Evolutionary conservation across 2,797 vertebrate species (phyloP).

Genomic region (Acrossocheilus fasciatus): DNA sequence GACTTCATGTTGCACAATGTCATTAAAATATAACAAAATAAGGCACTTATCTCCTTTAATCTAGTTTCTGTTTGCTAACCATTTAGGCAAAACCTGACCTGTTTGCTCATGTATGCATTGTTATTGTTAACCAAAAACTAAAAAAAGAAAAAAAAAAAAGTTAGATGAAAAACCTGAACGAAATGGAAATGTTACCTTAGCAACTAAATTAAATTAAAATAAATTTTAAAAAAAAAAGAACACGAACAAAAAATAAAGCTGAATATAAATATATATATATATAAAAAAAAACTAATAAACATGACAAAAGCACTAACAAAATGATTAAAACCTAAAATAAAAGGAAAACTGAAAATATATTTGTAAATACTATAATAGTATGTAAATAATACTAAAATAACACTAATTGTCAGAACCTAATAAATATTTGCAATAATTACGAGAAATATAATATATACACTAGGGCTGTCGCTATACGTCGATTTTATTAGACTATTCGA

Average conservation of each 20-base stretch:
- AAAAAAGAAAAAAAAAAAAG: not conserved
- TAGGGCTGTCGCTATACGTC: too few species aligned
- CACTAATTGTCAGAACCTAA: not conserved
- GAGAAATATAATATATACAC: too few species aligned
- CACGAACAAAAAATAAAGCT: not conserved
- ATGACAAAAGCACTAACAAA: not conserved
- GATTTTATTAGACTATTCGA: too few species aligned
- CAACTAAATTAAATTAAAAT: not conserved
- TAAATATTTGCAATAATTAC: too few species aligned
- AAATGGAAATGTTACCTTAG: not conserved
- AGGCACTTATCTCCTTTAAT: slow-evolving; percentile 16
- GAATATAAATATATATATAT: too few species aligned
- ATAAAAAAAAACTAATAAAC: not conserved
- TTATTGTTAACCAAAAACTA: not conserved
- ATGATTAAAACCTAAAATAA: not conserved
- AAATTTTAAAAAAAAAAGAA: not conserved
- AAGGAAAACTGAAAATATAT: not conserved
- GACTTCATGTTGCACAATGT: slow-evolving; percentile 20
- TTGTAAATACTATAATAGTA: not conserved
- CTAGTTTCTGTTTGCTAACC: not conserved
- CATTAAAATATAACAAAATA: not conserved
- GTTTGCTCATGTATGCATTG: not conserved
- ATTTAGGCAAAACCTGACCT: not conserved
- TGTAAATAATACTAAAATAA: not conserved
- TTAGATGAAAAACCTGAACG: not conserved